phyloP scores from a whole-genome alignment of 2,888 invertebrate species.

The Rhopalosiphum nymphaeae region DNA sequence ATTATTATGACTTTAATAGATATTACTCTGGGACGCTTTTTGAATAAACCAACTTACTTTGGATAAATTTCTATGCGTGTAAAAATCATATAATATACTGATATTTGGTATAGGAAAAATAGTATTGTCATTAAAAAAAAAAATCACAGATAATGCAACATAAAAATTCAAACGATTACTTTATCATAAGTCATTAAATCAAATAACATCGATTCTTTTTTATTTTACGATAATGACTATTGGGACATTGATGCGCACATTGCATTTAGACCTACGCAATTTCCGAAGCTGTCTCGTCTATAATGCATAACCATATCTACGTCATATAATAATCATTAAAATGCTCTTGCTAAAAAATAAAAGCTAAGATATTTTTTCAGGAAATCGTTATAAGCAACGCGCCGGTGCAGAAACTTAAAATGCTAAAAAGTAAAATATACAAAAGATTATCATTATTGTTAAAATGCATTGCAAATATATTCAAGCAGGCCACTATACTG shows the following conservation, averaged over 20 bases:
- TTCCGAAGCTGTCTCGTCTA: not conserved
- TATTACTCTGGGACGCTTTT: not conserved
- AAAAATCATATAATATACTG: not conserved
- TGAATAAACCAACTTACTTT: not conserved
- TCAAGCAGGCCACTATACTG: not conserved
- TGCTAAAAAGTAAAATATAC: not conserved
- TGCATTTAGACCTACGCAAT: not conserved
- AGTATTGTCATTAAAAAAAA: not conserved
- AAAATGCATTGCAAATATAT: not conserved
- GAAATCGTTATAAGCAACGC: not conserved
- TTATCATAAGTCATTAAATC: not conserved
- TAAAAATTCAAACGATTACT: not conserved
- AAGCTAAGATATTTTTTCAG: not conserved
- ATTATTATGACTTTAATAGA: not conserved
- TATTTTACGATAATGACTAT: conserved; percentile 5
- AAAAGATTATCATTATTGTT: conserved; percentile 2
- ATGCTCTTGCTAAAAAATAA: not conserved
- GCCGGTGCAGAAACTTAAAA: not conserved
- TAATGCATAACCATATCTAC: not conserved
- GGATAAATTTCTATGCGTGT: not conserved
- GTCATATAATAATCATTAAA: not conserved
- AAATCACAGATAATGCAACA: not conserved
- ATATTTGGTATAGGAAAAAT: not conserved
- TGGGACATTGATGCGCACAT: not conserved
- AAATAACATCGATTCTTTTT: not conserved